Evolutionary conservation across 2,888 invertebrate genomes (phyloP).

Genomic region (Clistopyga incitator): DNA sequence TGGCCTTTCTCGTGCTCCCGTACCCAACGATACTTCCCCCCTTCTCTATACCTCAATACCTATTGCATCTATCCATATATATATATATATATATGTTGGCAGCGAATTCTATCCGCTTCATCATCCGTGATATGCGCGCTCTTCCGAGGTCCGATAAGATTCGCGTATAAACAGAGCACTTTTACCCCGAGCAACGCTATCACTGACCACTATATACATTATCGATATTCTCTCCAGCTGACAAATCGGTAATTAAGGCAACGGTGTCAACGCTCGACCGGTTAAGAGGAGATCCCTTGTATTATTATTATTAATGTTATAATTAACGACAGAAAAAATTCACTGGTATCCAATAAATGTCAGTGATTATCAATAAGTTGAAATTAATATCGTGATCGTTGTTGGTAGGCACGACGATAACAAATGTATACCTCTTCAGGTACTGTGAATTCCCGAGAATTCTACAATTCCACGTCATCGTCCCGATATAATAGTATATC

Average conservation of each 20-base stretch:
- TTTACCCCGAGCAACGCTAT: neutral
- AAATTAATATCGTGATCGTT: too few species aligned
- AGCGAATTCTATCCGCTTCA: slow-evolving; percentile 21
- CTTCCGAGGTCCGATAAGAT: slow-evolving; percentile 45
- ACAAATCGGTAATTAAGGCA: neutral
- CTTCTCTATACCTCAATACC: slow-evolving; percentile 11
- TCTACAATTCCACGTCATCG: too few species aligned
- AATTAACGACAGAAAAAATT: too few species aligned
- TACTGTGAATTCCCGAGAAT: too few species aligned
- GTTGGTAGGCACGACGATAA: too few species aligned
- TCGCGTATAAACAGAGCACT: slow-evolving; percentile 4
- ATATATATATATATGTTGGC: slow-evolving; percentile 21
- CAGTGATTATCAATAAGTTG: too few species aligned
- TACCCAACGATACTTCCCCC: neutral
- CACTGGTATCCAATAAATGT: too few species aligned
- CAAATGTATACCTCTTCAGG: too few species aligned
- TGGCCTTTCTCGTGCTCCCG: neutral
- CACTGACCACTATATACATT: slow-evolving; percentile 8
- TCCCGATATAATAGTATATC: too few species aligned
- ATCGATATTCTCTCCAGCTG: neutral
- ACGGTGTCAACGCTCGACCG: too few species aligned
- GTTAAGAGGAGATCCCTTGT: too few species aligned
- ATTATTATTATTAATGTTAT: too few species aligned
- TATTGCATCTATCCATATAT: neutral
- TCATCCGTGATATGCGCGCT: slow-evolving; percentile 31